phyloP scores from a whole-genome alignment of 2,797 vertebrate species.

The Sternotherus odoratus region DNA sequence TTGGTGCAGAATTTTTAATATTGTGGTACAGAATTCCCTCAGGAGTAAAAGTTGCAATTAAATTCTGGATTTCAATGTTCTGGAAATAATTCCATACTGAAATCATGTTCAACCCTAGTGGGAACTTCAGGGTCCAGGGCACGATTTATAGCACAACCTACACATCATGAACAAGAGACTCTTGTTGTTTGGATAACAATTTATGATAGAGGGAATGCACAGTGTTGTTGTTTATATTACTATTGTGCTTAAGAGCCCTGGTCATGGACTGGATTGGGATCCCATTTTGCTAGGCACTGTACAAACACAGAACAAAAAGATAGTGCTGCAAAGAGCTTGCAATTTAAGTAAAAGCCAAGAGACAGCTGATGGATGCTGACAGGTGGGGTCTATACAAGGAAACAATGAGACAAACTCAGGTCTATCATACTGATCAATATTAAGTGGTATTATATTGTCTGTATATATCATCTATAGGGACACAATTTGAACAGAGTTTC shows the following conservation, averaged over 20 bases:
- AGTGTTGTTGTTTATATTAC: not conserved
- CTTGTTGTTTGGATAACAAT: not conserved
- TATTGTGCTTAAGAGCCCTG: too few species aligned
- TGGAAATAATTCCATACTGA: not conserved
- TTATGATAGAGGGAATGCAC: not conserved
- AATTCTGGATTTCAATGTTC: not conserved
- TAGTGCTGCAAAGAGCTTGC: not conserved
- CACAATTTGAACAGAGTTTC: not conserved
- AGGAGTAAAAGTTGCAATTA: not conserved
- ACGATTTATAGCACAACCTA: not conserved
- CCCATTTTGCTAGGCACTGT: not conserved
- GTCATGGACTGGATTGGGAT: not conserved
- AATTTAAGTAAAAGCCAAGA: not conserved
- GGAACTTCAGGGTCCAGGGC: not conserved
- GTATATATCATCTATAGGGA: not conserved
- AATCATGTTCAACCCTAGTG: not conserved
- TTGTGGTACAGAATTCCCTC: too few species aligned
- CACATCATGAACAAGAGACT: not conserved
- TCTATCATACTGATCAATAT: rapidly evolving
- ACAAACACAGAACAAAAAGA: not conserved
- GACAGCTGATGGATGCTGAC: not conserved
- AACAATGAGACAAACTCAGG: not conserved
- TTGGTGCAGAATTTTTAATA: too few species aligned
- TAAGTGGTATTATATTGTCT: not conserved
- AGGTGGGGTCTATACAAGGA: not conserved